A percentile compares a stretch with the other conserved stretches of the same genome.
Evolutionary conservation across 2,113 vertebrate genomes (phyloP).

Genomic region (Pteruthius melanotis): DNA sequence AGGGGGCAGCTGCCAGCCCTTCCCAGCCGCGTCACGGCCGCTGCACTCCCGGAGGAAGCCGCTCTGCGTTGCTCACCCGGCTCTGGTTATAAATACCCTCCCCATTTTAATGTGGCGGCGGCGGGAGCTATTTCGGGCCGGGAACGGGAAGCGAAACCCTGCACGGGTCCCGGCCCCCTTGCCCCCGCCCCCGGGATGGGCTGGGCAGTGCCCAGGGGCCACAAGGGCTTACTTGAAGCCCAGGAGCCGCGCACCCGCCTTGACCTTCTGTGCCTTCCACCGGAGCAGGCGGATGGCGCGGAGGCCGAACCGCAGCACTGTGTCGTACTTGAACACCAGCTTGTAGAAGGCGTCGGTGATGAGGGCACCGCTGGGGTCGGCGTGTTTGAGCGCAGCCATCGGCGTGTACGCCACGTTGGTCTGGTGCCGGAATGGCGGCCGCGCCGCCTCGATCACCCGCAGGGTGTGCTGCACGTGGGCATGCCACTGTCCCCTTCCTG

Average conservation of each 20-base stretch:
- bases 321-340: slow-evolving; percentile 28
- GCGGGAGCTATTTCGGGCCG: background rate
- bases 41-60: slow-evolving; percentile 31
- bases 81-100: slow-evolving; percentile 29
- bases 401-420: slow-evolving; percentile 38
- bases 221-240: slow-evolving; percentile 5
- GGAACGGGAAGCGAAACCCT: slow-evolving; percentile 54
- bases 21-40: slow-evolving; percentile 15
- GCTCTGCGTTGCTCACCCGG: background rate
- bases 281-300: slow-evolving; percentile 49
- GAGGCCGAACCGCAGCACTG: slow-evolving; percentile 45
- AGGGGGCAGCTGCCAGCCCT: background rate
- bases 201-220: background rate
- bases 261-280: slow-evolving; percentile 42
- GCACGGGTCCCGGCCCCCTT: background rate
- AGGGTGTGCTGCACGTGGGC: slow-evolving; percentile 27
- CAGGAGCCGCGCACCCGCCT: background rate
- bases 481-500: background rate
- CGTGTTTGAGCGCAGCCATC: slow-evolving; percentile 41
- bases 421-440: slow-evolving; percentile 51
- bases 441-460: slow-evolving; percentile 22
- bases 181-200: background rate
- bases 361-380: slow-evolving; percentile 47
- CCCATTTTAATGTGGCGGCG: slow-evolving; percentile 21
- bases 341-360: slow-evolving; percentile 30